Conservation (phyloP, 2,113 vertebrate genomes). For the Peromyscus leucopus region DNA sequence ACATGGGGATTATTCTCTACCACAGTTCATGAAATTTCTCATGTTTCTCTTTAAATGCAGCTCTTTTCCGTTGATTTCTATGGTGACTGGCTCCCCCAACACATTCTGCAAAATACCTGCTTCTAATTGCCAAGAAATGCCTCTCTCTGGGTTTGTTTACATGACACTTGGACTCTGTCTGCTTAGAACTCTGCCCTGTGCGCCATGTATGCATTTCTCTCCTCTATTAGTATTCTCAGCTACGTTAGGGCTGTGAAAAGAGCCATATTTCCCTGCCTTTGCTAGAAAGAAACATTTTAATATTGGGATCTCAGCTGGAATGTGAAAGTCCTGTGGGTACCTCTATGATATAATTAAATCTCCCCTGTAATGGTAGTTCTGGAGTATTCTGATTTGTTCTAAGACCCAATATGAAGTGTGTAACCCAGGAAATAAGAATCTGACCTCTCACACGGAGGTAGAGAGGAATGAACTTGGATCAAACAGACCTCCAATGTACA, state of each 20-base stretch:
- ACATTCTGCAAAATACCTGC: slow-evolving; percentile 68
- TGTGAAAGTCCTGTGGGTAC: background rate
- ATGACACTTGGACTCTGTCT: slow-evolving; percentile 57
- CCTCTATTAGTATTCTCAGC: slow-evolving; percentile 75
- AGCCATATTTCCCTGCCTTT: slow-evolving; percentile 59
- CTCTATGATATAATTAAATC: slow-evolving; percentile 32
- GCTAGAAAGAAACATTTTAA: slow-evolving; percentile 67
- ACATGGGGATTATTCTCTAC: background rate
- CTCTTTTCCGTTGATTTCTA: slow-evolving; percentile 60
- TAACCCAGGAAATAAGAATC: background rate
- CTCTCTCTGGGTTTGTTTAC: slow-evolving; percentile 77
- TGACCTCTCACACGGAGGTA: background rate
- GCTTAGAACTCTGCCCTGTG: slow-evolving; percentile 64
- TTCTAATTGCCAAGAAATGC: slow-evolving; percentile 76
- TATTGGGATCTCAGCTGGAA: slow-evolving; percentile 62
- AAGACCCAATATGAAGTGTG: background rate
- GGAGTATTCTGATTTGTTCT: slow-evolving; percentile 3
- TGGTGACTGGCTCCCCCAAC: slow-evolving; percentile 51
- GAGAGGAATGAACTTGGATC: background rate
- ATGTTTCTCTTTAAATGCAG: slow-evolving; percentile 61
- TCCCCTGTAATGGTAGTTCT: background rate
- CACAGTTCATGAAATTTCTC: slow-evolving; percentile 52
- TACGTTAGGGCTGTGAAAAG: slow-evolving; percentile 56
- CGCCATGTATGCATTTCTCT: slow-evolving; percentile 52
- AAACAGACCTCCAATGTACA: accelerated